A percentile compares a stretch with the other conserved stretches of the same genome.
phyloP scores from a whole-genome alignment of 2,888 invertebrate species.

The Dromius quadrimaculatus region DNA sequence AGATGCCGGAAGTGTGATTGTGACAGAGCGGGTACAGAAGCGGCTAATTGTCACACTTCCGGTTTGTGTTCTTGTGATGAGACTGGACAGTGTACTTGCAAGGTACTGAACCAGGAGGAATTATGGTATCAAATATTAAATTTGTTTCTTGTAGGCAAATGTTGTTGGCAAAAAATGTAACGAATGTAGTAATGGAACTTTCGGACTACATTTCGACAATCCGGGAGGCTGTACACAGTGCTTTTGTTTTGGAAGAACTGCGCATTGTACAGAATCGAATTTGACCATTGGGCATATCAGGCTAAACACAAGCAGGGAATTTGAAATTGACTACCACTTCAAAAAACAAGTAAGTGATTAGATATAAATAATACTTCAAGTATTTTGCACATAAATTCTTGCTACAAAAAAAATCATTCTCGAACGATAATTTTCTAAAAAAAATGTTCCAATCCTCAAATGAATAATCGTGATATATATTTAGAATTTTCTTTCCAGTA shows the following conservation, averaged over 20 bases:
- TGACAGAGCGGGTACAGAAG: slow-evolving; percentile 77
- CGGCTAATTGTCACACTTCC: slow-evolving; percentile 65
- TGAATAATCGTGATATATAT: not conserved
- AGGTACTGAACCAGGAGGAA: slow-evolving; percentile 69
- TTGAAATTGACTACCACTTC: slow-evolving; percentile 58
- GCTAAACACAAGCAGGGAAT: slow-evolving; percentile 68
- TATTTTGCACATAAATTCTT: not conserved
- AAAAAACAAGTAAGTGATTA: slow-evolving; percentile 26
- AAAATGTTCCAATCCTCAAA: not conserved
- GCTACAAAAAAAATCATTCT: too few relatives aligned
- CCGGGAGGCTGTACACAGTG: slow-evolving; percentile 93
- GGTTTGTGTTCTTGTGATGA: slow-evolving; percentile 80
- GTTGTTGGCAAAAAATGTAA: slow-evolving; percentile 88
- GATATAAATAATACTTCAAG: not conserved
- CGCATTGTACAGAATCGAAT: slow-evolving; percentile 83
- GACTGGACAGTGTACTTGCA: slow-evolving; percentile 90
- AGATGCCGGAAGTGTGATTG: slow-evolving; percentile 90
- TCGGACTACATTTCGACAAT: slow-evolving; percentile 83
- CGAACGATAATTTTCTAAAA: not conserved
- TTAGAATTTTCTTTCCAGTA: slow-evolving; percentile 8
- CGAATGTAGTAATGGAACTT: slow-evolving; percentile 85
- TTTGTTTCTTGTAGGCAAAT: slow-evolving; percentile 75
- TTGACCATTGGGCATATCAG: slow-evolving; percentile 87
- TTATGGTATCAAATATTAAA: not conserved
- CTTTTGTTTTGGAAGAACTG: slow-evolving; percentile 93